phyloP scores from a whole-genome alignment of 2,113 vertebrate genomes.

The Hystrix cristata region DNA sequence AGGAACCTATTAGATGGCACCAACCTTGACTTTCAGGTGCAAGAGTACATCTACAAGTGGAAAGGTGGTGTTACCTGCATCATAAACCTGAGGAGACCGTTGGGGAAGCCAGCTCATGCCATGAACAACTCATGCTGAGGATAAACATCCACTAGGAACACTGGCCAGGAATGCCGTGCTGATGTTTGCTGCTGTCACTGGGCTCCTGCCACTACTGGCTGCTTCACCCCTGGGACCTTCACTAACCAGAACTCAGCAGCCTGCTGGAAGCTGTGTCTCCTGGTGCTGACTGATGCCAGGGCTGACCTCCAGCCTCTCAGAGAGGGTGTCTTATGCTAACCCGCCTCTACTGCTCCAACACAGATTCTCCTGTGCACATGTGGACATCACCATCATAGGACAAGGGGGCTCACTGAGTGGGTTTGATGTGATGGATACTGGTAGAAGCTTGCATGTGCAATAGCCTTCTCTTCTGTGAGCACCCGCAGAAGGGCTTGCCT shows the following conservation, averaged over 20 bases:
- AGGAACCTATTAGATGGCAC: background rate
- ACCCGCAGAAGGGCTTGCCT: background rate
- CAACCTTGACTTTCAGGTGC: background rate
- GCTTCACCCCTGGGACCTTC: background rate
- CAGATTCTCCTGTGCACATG: background rate
- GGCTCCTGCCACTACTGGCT: too few relatives aligned
- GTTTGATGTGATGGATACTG: background rate
- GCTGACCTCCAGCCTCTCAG: background rate
- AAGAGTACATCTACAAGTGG: background rate
- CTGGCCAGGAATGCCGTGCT: fast-evolving
- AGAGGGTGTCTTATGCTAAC: background rate
- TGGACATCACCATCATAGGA: background rate
- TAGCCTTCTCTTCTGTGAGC: background rate
- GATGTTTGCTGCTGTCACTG: background rate
- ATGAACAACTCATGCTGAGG: background rate
- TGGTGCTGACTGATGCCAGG: background rate
- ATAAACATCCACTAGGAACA: background rate
- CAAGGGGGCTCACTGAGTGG: background rate
- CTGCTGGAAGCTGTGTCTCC: background rate
- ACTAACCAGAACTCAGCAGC: background rate
- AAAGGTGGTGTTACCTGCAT: background rate
- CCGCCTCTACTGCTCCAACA: background rate
- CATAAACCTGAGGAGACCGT: background rate
- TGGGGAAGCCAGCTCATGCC: background rate
- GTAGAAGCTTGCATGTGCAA: background rate